Base-by-base conservation (phyloP, 2,113 vertebrate genomes). In the Drymodes brunneopygia region DNA sequence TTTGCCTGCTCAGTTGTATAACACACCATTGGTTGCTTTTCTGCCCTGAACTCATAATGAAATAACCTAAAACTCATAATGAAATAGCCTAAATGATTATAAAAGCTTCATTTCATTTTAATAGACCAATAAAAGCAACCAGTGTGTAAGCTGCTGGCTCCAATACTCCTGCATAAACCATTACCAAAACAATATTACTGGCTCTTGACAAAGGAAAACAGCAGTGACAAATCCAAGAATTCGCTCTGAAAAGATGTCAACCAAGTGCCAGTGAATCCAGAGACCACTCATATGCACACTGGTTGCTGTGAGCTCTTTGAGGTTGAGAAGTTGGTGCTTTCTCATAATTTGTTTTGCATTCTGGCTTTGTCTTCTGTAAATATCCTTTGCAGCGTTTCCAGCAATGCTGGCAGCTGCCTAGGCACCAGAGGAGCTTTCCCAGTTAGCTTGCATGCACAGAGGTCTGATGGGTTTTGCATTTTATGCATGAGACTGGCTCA, bases 31-130 rank as follows among this genome's bases (percentile, higher is more conserved):
- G 61, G 85, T 95, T 88, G 71, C 86, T 80, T 74, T 90, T 79
- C 56, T 74, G 72, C 74, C 62, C 90, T 88, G 67, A 94, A 65
- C 90, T 81, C 57, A 17, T 71, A 74, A 86, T 80, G 54, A 79
- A 94, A 88, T 86, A 93, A 71, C 79, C 75, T 38, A n/a, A n/a
- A n/a, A n/a, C n/a, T n/a, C n/a, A n/a, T n/a, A n/a, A n/a, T n/a
- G n/a, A n/a, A n/a, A n/a, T n/a, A n/a, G n/a, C n/a, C n/a, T 79
- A 83, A 91, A 81, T 67, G 64, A 95, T 93, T 92, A 88, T 84
- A 86, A 97, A 95, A 90, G 74, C 81, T 93, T 93, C 38, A 67
- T 95, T 95, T 95, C 93, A 86, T 90, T 94, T 96, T 96, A 92
- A 92, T 90, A 93, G 90, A 64, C 67, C 71, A 81, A 53, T 95